These are phyloP conservation scores for Solenopsis invicta DNA, from an alignment of 1,140 invertebrate species.

Conservation along the genomic window DNA sequence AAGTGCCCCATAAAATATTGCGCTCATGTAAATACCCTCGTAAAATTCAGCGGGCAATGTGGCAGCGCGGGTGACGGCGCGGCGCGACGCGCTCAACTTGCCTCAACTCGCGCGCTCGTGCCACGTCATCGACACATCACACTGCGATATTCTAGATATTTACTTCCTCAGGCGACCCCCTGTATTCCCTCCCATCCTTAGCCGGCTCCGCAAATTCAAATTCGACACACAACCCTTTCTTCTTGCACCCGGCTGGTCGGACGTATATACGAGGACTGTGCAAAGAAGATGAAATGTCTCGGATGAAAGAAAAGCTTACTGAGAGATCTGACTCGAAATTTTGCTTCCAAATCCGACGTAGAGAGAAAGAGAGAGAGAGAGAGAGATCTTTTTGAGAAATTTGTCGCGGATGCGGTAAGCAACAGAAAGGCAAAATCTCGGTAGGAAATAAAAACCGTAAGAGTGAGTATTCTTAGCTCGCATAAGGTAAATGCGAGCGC, in stretches of 20 bases:
- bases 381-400: conserved; percentile 37
- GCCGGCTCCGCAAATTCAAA: conserved; percentile 26
- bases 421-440: conserved; percentile 33
- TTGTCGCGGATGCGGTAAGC: conserved; percentile 7
- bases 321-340: conserved; percentile 15
- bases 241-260: background rate
- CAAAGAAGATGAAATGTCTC: background rate
- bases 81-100: too few species aligned
- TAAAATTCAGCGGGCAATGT: conserved; percentile 82
- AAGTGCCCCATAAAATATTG: conserved; percentile 85
- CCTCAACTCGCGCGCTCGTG: conserved; percentile 10
- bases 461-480: background rate
- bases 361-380: background rate
- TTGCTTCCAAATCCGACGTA: conserved; percentile 23
- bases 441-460: conserved; percentile 13
- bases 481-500: background rate
- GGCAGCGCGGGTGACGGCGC: conserved; percentile 5
- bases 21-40: conserved; percentile 84
- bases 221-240: conserved; percentile 27
- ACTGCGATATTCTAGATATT: conserved; percentile 46
- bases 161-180: background rate
- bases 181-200: background rate
- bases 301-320: conserved; percentile 13
- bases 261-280: background rate
- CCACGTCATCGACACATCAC: conserved; percentile 16